Evolutionary conservation across 2,888 invertebrate species (phyloP).

Genomic region (Rosalia funebris): DNA sequence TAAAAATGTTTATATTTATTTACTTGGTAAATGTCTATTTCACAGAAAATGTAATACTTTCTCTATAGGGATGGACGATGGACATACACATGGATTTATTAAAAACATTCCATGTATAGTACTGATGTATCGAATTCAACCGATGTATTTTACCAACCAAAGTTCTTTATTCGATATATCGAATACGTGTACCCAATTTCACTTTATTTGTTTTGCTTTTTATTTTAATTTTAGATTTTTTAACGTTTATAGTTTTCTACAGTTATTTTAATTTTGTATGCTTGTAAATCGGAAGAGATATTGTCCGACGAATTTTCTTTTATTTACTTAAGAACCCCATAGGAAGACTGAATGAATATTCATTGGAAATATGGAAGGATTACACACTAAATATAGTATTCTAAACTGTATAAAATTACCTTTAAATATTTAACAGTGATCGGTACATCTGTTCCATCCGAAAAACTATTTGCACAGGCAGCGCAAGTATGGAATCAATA

Average conservation of each 20-base stretch:
- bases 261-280: no score
- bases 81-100: neutral
- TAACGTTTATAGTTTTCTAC: no score
- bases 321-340: no score
- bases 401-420: no score
- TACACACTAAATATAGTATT: no score
- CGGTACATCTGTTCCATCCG: neutral
- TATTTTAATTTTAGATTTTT: neutral
- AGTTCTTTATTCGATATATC: neutral
- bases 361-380: no score
- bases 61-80: neutral
- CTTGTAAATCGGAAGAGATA: no score
- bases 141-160: neutral
- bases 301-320: no score
- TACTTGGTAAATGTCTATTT: no score
- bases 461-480: neutral
- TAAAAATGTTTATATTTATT: neutral
- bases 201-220: neutral
- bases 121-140: neutral
- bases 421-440: neutral
- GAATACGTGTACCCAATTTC: neutral
- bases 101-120: neutral
- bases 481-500: neutral
- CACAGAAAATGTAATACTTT: no score
- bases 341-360: no score